Conservation (phyloP, 2,113 vertebrate genomes). For the Myotis davidii region DNA sequence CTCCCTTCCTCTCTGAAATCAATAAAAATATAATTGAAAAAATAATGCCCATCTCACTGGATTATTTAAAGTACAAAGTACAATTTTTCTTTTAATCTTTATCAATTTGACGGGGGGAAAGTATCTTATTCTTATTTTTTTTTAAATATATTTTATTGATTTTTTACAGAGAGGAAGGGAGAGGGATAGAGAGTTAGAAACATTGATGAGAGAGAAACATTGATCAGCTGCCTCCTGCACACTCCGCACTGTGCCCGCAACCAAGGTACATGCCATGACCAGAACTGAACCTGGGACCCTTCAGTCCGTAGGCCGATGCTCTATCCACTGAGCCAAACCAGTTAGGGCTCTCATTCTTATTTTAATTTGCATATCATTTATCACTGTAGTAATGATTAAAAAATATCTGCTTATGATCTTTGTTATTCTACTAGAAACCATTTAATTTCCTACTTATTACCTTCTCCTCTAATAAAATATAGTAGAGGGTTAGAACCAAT, state of each 20-base stretch:
- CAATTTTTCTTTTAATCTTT: slow-evolving; percentile 34
- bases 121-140: not conserved
- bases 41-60: not conserved
- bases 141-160: too few species aligned
- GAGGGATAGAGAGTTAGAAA: too few species aligned
- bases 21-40: too few species aligned
- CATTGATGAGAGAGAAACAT: too few species aligned
- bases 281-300: too few species aligned
- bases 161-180: too few species aligned
- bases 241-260: too few species aligned
- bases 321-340: too few species aligned
- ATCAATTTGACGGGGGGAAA: not conserved
- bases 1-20: too few species aligned
- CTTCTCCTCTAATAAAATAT: slow-evolving; percentile 30
- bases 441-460: not conserved
- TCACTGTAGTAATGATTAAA: not conserved
- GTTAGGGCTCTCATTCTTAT: not conserved
- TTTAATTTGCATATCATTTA: not conserved
- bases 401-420: not conserved
- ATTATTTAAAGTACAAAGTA: not conserved
- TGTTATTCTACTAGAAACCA: slow-evolving; percentile 5
- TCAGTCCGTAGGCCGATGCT: too few species aligned
- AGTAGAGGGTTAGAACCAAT: not conserved
- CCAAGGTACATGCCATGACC: too few species aligned
- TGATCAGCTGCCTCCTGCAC: too few species aligned